Evolutionary conservation across 2,797 vertebrate genomes (phyloP), one percentile per base, ranked within the genome.

Genomic region (Lacerta agilis): DNA sequence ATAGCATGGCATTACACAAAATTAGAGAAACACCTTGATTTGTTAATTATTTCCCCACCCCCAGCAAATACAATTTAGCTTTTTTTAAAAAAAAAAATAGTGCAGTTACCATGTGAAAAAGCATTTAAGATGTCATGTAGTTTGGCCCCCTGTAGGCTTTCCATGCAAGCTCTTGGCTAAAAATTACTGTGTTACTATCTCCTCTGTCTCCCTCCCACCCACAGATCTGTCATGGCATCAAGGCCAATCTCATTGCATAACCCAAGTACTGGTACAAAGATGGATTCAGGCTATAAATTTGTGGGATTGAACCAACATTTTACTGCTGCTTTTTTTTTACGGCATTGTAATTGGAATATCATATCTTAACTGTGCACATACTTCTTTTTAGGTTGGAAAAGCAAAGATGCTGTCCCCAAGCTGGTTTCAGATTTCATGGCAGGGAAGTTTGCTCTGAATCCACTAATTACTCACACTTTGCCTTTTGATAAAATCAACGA

Each of bases 381-480:
- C 45, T 58, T 79, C n/a, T 82, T 92, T 94, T 29, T 79, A 97
- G 96, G 95, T 29, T 97, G 96, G 96, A 96, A 96, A 91, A 95
- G 95, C 90, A 97, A 95, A 94, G 97, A 98, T 7, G 93, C 91
- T 3, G 94, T 98, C 11, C 96, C 97, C 29, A 94, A 95, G 85
- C 93, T 98, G 89, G 98, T 98, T 61, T 89, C 92, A 77, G 97
- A 97, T 85, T 98, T 98, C 94, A 94, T 98, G 96, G 95, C 96
- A 58, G 97, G 97, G 86, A 98, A 97, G 90, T 88, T 99, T 92
- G 97, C 96, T 94, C 67, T 98, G 93, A 98, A 98, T 78, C 97
- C 98, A 85, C 97, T 98, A 94, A 98, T 98, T 93, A 98, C 97
- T 13, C 97, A 98, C 88, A 97, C 92, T 7, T 96, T 98, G 95